Conservation (phyloP, 2,888 invertebrate species). For the Dromius quadrimaculatus region DNA sequence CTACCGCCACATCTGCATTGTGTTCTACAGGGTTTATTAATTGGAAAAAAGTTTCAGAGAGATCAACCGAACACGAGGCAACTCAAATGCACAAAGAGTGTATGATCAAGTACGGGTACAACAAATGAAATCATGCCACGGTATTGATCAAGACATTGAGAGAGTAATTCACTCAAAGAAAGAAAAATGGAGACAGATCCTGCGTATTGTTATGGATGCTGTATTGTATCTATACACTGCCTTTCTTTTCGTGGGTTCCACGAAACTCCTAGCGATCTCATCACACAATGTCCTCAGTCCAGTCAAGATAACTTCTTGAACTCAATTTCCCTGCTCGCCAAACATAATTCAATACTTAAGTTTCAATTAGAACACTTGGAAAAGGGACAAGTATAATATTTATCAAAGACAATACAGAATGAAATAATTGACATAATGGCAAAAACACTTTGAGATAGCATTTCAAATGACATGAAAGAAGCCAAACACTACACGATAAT, state of each 20-base stretch:
- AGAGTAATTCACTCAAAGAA: conserved; percentile 36
- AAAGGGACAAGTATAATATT: conserved; percentile 58
- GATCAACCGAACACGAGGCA: conserved; percentile 55
- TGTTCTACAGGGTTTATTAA: conserved; percentile 51
- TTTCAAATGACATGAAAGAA: conserved; percentile 53
- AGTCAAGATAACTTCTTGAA: conserved; percentile 57
- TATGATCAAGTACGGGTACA: conserved; percentile 54
- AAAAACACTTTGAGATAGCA: conserved; percentile 55
- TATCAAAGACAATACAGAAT: conserved; percentile 58
- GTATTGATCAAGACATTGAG: conserved; percentile 56
- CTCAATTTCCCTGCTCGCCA: conserved; percentile 57
- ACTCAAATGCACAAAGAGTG: conserved; percentile 56
- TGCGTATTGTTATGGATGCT: conserved; percentile 57
- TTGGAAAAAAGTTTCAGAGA: conserved; percentile 56
- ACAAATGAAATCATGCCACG: conserved; percentile 56
- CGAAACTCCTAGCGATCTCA: conserved; percentile 51
- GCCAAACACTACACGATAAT: conserved; percentile 58
- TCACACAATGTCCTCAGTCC: conserved; percentile 55
- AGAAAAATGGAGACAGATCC: conserved; percentile 57
- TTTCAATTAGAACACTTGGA: conserved; percentile 41
- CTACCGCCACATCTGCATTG: conserved; percentile 55
- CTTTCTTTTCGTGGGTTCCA: conserved; percentile 56
- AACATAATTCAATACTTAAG: conserved; percentile 55
- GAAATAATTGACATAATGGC: conserved; percentile 59
- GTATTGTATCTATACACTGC: conserved; percentile 57